Percentiles rank a stretch among this genome's conserved stretches.
Conservation (phyloP, 1,140 invertebrate genomes). For the Stegodyphus mimosarum region DNA sequence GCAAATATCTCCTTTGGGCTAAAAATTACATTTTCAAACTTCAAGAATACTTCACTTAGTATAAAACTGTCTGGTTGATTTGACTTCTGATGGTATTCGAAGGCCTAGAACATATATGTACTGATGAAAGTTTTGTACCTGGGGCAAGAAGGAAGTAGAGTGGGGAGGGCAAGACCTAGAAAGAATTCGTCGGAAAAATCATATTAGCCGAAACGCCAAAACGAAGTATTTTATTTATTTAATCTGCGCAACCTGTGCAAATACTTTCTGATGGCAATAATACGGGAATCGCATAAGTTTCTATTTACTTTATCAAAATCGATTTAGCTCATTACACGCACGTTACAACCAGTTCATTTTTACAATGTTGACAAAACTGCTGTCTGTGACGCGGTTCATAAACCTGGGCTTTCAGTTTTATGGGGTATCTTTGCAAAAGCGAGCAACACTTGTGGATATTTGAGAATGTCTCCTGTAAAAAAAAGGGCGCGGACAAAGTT, state of each 20-base stretch:
- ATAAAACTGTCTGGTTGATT: too few species aligned
- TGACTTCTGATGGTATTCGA: too few species aligned
- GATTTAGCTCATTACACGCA: slow-evolving; percentile 29
- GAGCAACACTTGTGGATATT: too few species aligned
- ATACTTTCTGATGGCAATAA: slow-evolving; percentile 21
- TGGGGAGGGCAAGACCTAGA: neutral
- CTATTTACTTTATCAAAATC: slow-evolving; percentile 46
- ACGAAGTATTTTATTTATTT: slow-evolving; percentile 41
- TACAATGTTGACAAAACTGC: slow-evolving; percentile 26
- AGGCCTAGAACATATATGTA: too few species aligned
- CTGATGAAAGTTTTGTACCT: too few species aligned
- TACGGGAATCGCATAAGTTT: slow-evolving; percentile 9
- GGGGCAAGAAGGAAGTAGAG: neutral
- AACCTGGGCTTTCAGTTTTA: too few species aligned
- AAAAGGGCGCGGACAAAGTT: too few species aligned
- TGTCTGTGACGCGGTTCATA: neutral
- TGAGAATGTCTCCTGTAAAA: too few species aligned
- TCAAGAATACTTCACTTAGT: too few species aligned
- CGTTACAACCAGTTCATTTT: slow-evolving; percentile 23
- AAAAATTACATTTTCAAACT: too few species aligned
- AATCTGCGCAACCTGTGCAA: slow-evolving; percentile 32
- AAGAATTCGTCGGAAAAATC: slow-evolving; percentile 32
- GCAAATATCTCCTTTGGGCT: too few species aligned
- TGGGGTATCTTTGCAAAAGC: too few species aligned
- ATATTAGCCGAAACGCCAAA: slow-evolving; percentile 27